Conservation (phyloP, 2,113 vertebrate genomes). For the Candoia aspera region DNA sequence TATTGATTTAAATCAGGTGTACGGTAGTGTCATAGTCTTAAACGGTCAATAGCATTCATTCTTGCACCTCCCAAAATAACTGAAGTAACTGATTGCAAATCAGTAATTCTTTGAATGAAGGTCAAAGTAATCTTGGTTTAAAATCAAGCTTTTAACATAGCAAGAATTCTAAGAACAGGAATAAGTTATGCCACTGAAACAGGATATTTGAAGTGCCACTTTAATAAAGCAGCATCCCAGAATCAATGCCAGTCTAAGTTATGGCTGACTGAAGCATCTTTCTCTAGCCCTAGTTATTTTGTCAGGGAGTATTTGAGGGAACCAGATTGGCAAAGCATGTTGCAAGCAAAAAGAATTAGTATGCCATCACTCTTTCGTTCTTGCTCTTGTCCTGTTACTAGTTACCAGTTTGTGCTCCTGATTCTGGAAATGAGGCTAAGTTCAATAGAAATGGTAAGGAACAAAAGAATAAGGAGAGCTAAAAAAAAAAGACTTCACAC, state of each 20-base stretch:
- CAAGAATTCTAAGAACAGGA: slow-evolving; percentile 15
- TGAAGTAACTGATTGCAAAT: slow-evolving; percentile 39
- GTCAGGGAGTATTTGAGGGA: slow-evolving; percentile 24
- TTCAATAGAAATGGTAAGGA: too few species aligned
- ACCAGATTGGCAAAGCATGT: slow-evolving; percentile 43
- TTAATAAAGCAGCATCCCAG: neutral
- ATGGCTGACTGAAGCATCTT: slow-evolving; percentile 17
- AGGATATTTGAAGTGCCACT: neutral
- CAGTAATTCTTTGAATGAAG: slow-evolving; percentile 34
- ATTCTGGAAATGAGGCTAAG: neutral
- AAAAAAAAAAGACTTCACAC: neutral
- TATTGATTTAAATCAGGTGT: slow-evolving; percentile 65
- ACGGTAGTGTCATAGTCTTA: slow-evolving; percentile 43
- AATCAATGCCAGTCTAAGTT: neutral
- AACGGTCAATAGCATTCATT: slow-evolving; percentile 55
- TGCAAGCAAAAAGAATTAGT: slow-evolving; percentile 42
- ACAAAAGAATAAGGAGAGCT: neutral
- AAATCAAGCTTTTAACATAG: slow-evolving; percentile 5
- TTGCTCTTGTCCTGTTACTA: neutral
- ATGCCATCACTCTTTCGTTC: slow-evolving; percentile 32
- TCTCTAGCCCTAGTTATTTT: neutral
- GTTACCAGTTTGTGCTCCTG: slow-evolving; percentile 41
- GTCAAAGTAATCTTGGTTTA: slow-evolving; percentile 37
- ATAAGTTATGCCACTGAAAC: neutral
- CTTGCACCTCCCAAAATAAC: slow-evolving; percentile 25